Evolutionary conservation across 2,888 invertebrate genomes (phyloP), one percentile per base, ranked within the genome.

Genomic region (Ctena decussata): DNA sequence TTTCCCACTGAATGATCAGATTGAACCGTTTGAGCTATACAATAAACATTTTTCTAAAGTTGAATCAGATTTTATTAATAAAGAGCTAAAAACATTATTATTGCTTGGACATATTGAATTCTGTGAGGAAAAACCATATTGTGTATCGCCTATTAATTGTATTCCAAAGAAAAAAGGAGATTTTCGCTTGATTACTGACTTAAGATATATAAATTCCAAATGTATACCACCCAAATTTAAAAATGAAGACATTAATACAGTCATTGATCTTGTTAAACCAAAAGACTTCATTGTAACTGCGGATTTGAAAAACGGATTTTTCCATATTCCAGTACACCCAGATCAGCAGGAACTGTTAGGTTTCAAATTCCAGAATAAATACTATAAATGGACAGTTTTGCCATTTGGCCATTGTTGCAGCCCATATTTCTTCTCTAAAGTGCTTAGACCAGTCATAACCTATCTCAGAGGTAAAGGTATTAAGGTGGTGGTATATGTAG

Each of bases 371-470:
- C 27, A 30, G 11, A n/a, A 30, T 18, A 3, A 70, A 15, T 73
- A 41, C 35, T 77, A 53, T 44, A 57, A 3, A 18, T 82, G 77
- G 82, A 27, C 57, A 15, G 71, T 53, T 46, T n/a, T 82, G 0
- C 77, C 82, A 6, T 82, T 65, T 35, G 32, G 65, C 11, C 65
- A 65, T 24, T 35, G 35, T 21, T 65, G 65, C 18, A 65, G 65
- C 35, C 71, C 77, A 6, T 82, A 71, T 72, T 82, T 82, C 65
- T 76, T 77, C 27, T 82, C 71, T 15, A 82, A 77, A 41, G 18
- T 46, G 1, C 46, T 71, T 30, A 39, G 65, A 21, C 82, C 82
- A 6, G 49, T 82, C 11, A 24, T 77, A 30, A 41, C 71, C 2
- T 44, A 71, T 35, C 44, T 77, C 35, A 27, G 77, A 1, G 15